Evolutionary conservation across 2,797 vertebrate species (phyloP).

Genomic region (Urophycis tenuis): DNA sequence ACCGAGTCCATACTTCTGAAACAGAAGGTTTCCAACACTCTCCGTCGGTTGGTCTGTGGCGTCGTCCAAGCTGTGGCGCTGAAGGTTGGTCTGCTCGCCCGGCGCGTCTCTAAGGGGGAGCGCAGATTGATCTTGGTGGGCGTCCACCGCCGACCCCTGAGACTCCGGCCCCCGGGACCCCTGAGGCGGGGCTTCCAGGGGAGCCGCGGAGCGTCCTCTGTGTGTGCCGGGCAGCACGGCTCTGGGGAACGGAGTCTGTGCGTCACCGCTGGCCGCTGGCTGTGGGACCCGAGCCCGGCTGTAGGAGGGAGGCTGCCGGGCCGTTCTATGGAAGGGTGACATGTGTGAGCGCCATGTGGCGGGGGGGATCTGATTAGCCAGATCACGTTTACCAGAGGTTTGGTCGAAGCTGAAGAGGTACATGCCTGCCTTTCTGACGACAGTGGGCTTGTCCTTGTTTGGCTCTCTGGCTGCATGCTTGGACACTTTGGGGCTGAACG

Average conservation of each 20-base stretch:
- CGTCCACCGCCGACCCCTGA: background rate
- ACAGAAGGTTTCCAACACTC: background rate
- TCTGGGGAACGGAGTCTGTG: background rate
- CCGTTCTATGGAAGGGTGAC: background rate
- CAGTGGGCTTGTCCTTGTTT: background rate
- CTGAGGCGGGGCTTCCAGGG: conserved; percentile 16
- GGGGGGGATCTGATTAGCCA: background rate
- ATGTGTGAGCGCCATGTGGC: background rate
- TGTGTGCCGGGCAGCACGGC: background rate
- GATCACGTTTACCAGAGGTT: background rate
- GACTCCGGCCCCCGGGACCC: conserved; percentile 20
- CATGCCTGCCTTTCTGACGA: background rate
- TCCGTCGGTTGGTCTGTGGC: background rate
- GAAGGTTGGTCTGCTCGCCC: background rate
- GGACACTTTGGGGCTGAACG: background rate
- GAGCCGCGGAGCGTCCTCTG: background rate
- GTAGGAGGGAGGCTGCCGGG: conserved; percentile 10
- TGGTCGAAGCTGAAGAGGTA: conserved; percentile 37
- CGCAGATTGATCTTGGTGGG: background rate
- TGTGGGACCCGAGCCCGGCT: background rate
- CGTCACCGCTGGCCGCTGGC: background rate
- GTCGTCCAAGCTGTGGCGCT: conserved; percentile 10
- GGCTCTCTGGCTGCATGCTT: background rate
- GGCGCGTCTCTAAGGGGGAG: background rate
- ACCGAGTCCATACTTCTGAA: conserved; percentile 48